Percentiles rank a stretch among this genome's conserved stretches.
These are phyloP conservation scores for Coremacera marginata DNA, from an alignment of 2,888 invertebrate genomes.

Conservation along the genomic window DNA sequence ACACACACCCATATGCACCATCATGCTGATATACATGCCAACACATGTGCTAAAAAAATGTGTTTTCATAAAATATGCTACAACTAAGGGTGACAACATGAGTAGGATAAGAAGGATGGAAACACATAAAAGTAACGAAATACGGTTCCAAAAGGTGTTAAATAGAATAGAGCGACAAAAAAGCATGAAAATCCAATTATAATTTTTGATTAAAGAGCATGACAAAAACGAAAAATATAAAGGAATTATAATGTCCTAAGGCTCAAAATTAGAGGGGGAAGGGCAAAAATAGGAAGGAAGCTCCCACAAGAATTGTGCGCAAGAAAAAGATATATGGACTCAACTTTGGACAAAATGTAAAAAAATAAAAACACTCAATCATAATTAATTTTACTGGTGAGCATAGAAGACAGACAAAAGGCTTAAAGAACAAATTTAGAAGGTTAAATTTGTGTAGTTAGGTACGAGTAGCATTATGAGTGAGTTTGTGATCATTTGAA, in stretches of 20 bases:
- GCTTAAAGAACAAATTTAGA: neutral
- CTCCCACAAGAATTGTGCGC: neutral
- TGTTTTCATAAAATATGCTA: neutral
- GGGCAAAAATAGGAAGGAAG: neutral
- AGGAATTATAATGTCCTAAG: neutral
- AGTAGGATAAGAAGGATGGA: neutral
- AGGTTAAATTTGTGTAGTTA: neutral
- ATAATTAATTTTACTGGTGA: neutral
- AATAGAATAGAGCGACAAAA: neutral
- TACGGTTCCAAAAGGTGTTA: neutral
- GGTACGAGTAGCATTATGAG: neutral
- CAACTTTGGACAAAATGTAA: neutral
- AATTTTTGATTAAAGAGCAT: slow-evolving; percentile 19
- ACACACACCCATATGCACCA: neutral
- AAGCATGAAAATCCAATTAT: slow-evolving; percentile 35
- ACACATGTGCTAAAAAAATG: neutral
- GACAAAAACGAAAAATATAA: neutral
- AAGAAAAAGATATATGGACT: neutral
- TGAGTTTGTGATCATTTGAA: neutral
- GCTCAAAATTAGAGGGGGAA: too few relatives aligned
- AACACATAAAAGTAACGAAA: neutral
- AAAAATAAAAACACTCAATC: slow-evolving; percentile 12
- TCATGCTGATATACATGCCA: neutral
- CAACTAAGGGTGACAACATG: neutral
- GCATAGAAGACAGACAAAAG: neutral